These are phyloP conservation scores for Sarcophilus harrisii DNA, from an alignment of 2,797 vertebrate species.

Conservation along the genomic window DNA sequence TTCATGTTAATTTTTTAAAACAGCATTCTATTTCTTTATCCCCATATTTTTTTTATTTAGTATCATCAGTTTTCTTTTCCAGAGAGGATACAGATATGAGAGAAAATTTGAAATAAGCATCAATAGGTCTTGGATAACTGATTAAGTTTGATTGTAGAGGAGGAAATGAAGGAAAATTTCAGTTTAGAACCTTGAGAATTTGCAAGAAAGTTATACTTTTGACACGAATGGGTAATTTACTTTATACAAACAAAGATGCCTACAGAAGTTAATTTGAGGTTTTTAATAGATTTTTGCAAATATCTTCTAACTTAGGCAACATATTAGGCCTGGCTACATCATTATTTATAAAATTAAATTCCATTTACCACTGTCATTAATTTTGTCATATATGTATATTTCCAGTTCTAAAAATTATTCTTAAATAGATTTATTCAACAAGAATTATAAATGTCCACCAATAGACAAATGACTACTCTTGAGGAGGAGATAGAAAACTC, in stretches of 20 bases:
- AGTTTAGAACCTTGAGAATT: not conserved
- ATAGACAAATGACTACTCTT: not conserved
- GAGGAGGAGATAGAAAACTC: not conserved
- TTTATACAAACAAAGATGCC: not conserved
- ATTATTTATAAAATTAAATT: not conserved
- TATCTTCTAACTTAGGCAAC: not conserved
- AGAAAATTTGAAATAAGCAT: not conserved
- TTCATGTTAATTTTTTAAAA: not conserved
- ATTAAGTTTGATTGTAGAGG: not conserved
- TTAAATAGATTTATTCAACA: not conserved
- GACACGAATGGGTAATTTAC: not conserved
- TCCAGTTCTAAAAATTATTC: not conserved
- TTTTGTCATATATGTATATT: not conserved
- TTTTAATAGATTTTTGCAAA: not conserved
- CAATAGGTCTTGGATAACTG: not conserved
- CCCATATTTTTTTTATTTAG: not conserved
- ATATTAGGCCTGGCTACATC: not conserved
- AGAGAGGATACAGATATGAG: not conserved
- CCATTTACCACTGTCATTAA: not conserved
- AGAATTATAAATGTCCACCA: not conserved
- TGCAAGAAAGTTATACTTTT: not conserved
- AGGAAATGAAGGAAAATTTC: not conserved
- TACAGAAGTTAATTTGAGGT: not conserved
- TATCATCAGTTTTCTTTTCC: not conserved
- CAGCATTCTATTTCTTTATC: not conserved